Percentiles rank a stretch among this genome's conserved stretches.
Conservation (phyloP, 2,888 invertebrate genomes). For the Aspidapion aeneum region DNA sequence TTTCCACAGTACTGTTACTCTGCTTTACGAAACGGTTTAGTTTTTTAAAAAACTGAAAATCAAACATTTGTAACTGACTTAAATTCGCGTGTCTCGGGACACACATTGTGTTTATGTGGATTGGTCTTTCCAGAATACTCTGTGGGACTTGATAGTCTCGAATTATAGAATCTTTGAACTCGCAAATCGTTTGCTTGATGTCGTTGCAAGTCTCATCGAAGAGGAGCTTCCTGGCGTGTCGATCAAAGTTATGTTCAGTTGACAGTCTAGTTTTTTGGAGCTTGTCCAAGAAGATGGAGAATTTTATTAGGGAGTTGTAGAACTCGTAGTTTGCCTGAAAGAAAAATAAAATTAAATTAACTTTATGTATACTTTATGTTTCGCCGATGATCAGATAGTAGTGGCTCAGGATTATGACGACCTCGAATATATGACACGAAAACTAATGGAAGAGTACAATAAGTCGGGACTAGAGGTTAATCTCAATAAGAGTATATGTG, state of each 20-base stretch:
- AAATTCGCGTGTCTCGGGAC: constrained; percentile 45
- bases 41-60: constrained; percentile 58
- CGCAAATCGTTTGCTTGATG: constrained; percentile 53
- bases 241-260: constrained; percentile 36
- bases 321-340: constrained; percentile 59
- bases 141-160: constrained; percentile 48
- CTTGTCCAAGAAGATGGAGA: constrained; percentile 51
- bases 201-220: constrained; percentile 47
- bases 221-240: constrained; percentile 45
- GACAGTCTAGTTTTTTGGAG: constrained; percentile 46
- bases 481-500: no score
- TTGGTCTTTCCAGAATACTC: constrained; percentile 39
- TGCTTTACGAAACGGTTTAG: constrained; percentile 54
- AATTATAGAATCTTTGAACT: constrained; percentile 55
- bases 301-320: constrained; percentile 53
- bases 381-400: no score
- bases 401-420: no score
- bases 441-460: no score
- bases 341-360: constrained; percentile 4
- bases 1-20: constrained; percentile 35
- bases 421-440: no score
- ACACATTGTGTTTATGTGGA: constrained; percentile 43
- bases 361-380: no score
- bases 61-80: constrained; percentile 56
- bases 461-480: no score